Conservation (phyloP, 1,140 invertebrate genomes). For the Chlorops oryzae region DNA sequence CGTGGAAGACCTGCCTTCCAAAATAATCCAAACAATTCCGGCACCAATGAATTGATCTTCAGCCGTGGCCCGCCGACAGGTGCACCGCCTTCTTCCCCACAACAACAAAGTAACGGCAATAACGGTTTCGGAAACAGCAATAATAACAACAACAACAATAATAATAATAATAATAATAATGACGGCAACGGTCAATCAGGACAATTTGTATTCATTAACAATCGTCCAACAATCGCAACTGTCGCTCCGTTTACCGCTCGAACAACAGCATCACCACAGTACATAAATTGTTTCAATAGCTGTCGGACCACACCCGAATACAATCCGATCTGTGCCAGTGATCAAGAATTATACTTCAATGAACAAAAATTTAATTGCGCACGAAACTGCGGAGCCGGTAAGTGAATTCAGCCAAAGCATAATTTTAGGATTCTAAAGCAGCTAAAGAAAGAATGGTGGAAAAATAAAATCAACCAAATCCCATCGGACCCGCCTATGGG, state of each 20-base stretch:
- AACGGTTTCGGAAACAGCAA: background rate
- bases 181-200: background rate
- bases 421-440: background rate
- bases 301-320: slow-evolving; percentile 57
- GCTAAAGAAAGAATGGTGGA: background rate
- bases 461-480: background rate
- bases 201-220: slow-evolving; percentile 35
- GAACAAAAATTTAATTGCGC: slow-evolving; percentile 56
- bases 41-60: background rate
- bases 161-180: no score
- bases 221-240: slow-evolving; percentile 19
- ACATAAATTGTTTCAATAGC: slow-evolving; percentile 42
- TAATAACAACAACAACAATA: background rate
- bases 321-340: slow-evolving; percentile 65
- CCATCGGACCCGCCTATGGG: background rate
- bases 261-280: slow-evolving; percentile 30
- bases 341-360: slow-evolving; percentile 59
- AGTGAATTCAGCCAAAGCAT: slow-evolving; percentile 17
- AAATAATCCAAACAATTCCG: no score
- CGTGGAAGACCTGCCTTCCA: no score
- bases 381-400: slow-evolving; percentile 54
- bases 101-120: background rate
- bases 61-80: background rate
- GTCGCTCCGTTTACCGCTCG: slow-evolving; percentile 26
- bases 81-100: background rate